phyloP scores from a whole-genome alignment of 2,113 vertebrate species.

The Grammomys dolichurus region DNA sequence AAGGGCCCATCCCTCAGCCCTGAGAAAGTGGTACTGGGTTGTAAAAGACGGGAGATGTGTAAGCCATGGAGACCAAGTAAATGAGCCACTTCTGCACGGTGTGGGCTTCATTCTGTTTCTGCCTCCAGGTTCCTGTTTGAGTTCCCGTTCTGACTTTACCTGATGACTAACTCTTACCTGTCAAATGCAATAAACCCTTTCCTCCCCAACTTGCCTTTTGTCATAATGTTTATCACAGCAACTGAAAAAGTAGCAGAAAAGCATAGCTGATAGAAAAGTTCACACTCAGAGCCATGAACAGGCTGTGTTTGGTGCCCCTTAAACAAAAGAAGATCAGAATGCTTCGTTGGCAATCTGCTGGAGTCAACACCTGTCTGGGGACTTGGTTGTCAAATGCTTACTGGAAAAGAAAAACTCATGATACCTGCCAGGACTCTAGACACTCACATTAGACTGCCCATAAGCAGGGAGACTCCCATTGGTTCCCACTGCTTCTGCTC shows the following conservation, averaged over 20 bases:
- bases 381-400: not conserved
- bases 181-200: not conserved
- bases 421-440: not conserved
- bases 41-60: not conserved
- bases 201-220: not conserved
- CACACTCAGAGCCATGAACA: not conserved
- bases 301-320: not conserved
- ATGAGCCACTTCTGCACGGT: not conserved
- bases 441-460: not conserved
- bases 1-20: not conserved
- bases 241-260: not conserved
- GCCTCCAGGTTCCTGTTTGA: not conserved
- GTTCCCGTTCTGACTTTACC: not conserved
- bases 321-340: not conserved
- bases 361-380: not conserved
- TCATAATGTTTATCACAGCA: not conserved
- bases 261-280: not conserved
- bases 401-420: not conserved
- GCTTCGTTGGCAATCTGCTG: not conserved
- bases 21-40: not conserved
- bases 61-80: not conserved
- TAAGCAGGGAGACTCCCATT: not conserved
- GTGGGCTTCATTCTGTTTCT: not conserved
- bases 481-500: not conserved
- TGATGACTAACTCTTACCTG: not conserved